phyloP scores from a whole-genome alignment of 2,888 invertebrate genomes.

The Syrphus vitripennis region DNA sequence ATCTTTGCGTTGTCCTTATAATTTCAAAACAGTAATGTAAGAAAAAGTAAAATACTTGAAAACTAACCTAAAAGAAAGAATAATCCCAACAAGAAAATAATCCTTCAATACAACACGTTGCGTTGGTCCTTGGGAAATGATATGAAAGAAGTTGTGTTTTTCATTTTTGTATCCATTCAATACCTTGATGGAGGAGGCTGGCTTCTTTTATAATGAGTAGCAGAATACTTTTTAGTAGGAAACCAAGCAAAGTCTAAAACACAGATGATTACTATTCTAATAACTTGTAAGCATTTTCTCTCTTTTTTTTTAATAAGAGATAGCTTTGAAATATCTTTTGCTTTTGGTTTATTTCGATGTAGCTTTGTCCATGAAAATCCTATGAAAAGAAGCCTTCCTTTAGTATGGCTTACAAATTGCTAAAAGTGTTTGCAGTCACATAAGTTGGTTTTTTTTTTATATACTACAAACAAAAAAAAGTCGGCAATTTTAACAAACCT shows the following conservation, averaged over 20 bases:
- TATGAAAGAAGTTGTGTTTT: background rate
- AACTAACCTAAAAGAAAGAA: background rate
- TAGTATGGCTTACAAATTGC: background rate
- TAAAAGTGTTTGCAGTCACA: background rate
- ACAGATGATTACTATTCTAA: conserved; percentile 61
- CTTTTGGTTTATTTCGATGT: conserved; percentile 28
- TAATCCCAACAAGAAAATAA: conserved; percentile 1
- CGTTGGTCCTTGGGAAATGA: conserved; percentile 9
- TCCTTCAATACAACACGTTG: background rate
- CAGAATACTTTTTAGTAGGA: background rate
- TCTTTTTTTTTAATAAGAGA: background rate
- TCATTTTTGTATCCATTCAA: background rate
- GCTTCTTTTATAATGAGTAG: background rate
- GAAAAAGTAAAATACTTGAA: background rate
- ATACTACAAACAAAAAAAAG: no score
- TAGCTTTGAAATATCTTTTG: conserved; percentile 27
- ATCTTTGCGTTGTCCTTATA: background rate
- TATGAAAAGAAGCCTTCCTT: background rate
- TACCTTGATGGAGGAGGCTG: background rate
- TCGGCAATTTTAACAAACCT: background rate
- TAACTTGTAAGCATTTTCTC: conserved; percentile 28
- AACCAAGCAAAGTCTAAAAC: conserved; percentile 42
- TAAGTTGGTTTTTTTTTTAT: background rate
- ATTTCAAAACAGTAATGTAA: background rate
- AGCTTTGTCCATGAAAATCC: conserved; percentile 10